phyloP scores from a whole-genome alignment of 2,888 invertebrate genomes.

The Anagyrus pseudococci region DNA sequence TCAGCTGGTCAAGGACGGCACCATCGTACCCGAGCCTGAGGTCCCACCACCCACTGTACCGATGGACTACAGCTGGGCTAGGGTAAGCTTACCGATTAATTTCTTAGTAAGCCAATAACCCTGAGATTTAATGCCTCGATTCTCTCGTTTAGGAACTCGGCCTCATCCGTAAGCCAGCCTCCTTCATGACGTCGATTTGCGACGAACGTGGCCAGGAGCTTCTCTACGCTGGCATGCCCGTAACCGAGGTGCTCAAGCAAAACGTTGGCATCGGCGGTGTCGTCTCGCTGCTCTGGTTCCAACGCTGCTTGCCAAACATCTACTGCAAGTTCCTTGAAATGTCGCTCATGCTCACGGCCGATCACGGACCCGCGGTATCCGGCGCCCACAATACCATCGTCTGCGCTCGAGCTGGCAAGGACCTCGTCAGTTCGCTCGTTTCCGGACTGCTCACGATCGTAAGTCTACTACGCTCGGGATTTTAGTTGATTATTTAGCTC shows the following conservation, averaged over 20 bases:
- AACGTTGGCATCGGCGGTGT: constrained; percentile 98
- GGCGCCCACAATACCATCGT: constrained; percentile 99
- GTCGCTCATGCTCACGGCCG: constrained; percentile 98
- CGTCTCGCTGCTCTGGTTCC: constrained; percentile 97
- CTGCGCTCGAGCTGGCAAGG: constrained; percentile 96
- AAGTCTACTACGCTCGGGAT: constrained; percentile 66
- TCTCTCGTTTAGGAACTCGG: constrained; percentile 81
- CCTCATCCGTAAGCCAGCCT: constrained; percentile 96
- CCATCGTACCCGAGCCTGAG: constrained; percentile 87
- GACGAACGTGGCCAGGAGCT: constrained; percentile 98
- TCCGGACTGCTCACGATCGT: constrained; percentile 97
- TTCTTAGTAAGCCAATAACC: not conserved
- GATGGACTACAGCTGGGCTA: constrained; percentile 99
- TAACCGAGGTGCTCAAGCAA: constrained; percentile 86
- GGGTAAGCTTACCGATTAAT: constrained; percentile 63
- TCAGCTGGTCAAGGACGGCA: constrained; percentile 79
- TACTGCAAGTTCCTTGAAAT: constrained; percentile 98
- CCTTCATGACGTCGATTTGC: constrained; percentile 99
- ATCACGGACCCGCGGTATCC: constrained; percentile 98
- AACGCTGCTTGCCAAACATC: constrained; percentile 91
- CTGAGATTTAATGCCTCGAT: not conserved
- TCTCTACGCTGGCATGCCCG: constrained; percentile 94
- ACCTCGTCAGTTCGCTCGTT: constrained; percentile 93
- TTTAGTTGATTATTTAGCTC: not conserved
- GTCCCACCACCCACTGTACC: constrained; percentile 99